phyloP scores from a whole-genome alignment of 2,113 vertebrate species.

The Manacus vitellinus region DNA sequence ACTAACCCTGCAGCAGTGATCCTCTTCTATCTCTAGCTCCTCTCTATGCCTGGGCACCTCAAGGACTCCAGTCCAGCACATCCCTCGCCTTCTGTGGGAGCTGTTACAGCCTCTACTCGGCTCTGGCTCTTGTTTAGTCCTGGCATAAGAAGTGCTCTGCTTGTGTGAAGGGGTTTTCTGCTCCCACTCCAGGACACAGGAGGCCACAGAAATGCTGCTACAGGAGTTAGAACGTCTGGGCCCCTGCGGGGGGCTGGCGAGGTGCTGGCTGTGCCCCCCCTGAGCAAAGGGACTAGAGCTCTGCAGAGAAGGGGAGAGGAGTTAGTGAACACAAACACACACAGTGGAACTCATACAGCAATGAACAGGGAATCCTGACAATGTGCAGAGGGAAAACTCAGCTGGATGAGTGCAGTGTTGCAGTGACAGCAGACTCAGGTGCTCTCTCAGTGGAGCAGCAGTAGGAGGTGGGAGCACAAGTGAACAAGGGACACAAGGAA shows the following conservation, averaged over 20 bases:
- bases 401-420: neutral
- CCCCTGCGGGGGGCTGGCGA: constrained; percentile 29
- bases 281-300: constrained; percentile 70
- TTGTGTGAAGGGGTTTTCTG: constrained; percentile 81
- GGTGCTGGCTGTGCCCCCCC: constrained; percentile 60
- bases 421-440: neutral
- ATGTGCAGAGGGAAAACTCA: neutral
- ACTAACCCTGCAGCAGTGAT: constrained; percentile 87
- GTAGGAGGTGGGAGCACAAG: neutral
- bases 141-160: constrained; percentile 62
- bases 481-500: neutral
- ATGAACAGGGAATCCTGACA: neutral
- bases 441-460: neutral
- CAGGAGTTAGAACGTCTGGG: constrained; percentile 80
- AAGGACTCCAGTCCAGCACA: constrained; percentile 76
- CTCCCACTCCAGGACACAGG: constrained; percentile 91
- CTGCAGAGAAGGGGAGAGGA: constrained; percentile 73
- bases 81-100: constrained; percentile 87
- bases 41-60: constrained; percentile 64
- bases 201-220: constrained; percentile 90
- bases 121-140: constrained; percentile 75
- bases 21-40: constrained; percentile 83
- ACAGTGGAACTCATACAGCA: neutral
- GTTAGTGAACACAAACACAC: constrained; percentile 28
- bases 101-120: constrained; percentile 67